Evolutionary conservation across 2,888 invertebrate species (phyloP).

Genomic region (Eupithecia pulchellata): DNA sequence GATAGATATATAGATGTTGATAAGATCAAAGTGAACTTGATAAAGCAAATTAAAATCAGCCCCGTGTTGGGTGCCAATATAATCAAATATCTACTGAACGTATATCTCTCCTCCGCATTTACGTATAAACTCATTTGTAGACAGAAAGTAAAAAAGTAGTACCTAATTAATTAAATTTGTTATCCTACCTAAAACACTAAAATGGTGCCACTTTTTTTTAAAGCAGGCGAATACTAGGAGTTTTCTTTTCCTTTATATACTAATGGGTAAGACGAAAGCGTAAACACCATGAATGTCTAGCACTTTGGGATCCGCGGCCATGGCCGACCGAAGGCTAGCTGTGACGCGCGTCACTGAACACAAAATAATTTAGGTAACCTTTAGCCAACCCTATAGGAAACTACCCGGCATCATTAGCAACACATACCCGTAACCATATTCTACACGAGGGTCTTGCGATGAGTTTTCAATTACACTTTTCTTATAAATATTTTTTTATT

Average conservation of each 20-base stretch:
- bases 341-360: constrained; percentile 4
- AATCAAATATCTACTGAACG: neutral
- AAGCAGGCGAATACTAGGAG: neutral
- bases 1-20: no score
- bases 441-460: neutral
- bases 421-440: neutral
- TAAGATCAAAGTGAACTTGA: neutral
- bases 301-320: neutral
- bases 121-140: no score
- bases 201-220: no score
- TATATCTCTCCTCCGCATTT: no score
- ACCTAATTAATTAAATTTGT: no score
- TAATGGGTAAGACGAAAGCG: neutral
- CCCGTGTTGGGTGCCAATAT: neutral
- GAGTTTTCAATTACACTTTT: no score
- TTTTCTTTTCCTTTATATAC: neutral
- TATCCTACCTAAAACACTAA: no score
- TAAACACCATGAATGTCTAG: constrained; percentile 12
- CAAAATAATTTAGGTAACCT: neutral
- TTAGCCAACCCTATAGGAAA: neutral
- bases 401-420: neutral
- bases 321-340: constrained; percentile 3
- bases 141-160: no score
- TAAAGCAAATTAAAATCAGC: neutral
- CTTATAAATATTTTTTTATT: neutral